phyloP scores from a whole-genome alignment of 2,888 invertebrate species.

The Euplexia lucipara region DNA sequence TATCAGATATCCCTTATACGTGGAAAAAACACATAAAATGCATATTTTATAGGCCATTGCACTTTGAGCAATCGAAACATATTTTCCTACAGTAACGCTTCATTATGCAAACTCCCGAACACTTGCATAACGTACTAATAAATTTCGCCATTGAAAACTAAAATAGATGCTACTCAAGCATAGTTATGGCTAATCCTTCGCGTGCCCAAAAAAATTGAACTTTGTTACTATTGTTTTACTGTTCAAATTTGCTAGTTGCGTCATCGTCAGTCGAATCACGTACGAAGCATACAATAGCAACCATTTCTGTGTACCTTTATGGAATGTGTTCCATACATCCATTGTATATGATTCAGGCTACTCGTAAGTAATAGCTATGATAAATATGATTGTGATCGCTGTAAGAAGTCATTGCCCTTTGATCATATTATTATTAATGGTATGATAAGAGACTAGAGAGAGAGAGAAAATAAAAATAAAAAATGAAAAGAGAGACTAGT shows the following conservation, averaged over 20 bases:
- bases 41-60: neutral
- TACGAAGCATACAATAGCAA: constrained; percentile 52
- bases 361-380: constrained; percentile 35
- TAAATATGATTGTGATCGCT: constrained; percentile 19
- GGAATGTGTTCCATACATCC: constrained; percentile 56
- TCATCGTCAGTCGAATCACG: constrained; percentile 57
- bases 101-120: constrained; percentile 41
- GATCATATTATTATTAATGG: neutral
- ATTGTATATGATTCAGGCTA: constrained; percentile 59
- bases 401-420: constrained; percentile 40
- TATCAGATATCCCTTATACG: too few species aligned
- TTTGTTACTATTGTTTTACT: constrained; percentile 12
- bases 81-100: constrained; percentile 7
- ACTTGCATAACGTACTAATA: constrained; percentile 41
- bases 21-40: too few species aligned
- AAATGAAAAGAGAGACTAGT: too few species aligned
- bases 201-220: constrained; percentile 24
- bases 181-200: constrained; percentile 31
- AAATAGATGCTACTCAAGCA: constrained; percentile 60
- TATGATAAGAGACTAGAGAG: too few species aligned
- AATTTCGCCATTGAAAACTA: constrained; percentile 62
- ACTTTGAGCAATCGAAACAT: neutral
- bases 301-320: constrained; percentile 51
- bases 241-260: constrained; percentile 30
- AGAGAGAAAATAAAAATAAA: too few species aligned